Evolutionary conservation across 1,140 invertebrate species (phyloP).

Genomic region (Drosophila paulistorum): DNA sequence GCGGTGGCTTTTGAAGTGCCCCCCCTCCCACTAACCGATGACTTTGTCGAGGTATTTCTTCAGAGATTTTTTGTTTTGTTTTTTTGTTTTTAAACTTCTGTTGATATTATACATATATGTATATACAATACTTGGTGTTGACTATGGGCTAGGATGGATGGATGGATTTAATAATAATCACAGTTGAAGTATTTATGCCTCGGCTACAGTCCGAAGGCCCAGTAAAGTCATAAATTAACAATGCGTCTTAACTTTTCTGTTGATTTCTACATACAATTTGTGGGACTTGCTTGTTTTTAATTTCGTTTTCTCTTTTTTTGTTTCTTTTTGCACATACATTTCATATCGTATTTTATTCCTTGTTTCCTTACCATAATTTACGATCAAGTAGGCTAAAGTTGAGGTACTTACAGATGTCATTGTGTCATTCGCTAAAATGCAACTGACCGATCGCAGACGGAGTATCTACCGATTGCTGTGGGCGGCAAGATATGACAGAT

Average conservation of each 20-base stretch:
- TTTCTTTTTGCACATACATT: not conserved
- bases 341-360: conserved; percentile 43
- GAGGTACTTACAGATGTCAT: conserved; percentile 3
- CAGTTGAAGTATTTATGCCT: conserved; percentile 56
- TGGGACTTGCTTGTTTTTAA: not conserved
- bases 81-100: conserved; percentile 11
- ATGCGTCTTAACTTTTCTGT: conserved; percentile 25
- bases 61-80: conserved; percentile 1
- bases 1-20: conserved; percentile 45
- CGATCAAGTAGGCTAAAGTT: not conserved
- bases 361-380: conserved; percentile 27
- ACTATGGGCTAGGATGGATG: not conserved
- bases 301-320: not conserved
- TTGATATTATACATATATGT: conserved; percentile 1
- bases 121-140: not conserved
- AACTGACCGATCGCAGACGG: not conserved
- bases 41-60: not conserved
- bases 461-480: not conserved
- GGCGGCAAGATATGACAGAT: not conserved
- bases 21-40: not conserved
- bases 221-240: conserved; percentile 38
- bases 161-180: conserved; percentile 36
- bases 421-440: not conserved
- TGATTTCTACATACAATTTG: conserved; percentile 8
- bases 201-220: conserved; percentile 33